phyloP scores from a whole-genome alignment of 2,888 invertebrate species.

The Xylota segnis region DNA sequence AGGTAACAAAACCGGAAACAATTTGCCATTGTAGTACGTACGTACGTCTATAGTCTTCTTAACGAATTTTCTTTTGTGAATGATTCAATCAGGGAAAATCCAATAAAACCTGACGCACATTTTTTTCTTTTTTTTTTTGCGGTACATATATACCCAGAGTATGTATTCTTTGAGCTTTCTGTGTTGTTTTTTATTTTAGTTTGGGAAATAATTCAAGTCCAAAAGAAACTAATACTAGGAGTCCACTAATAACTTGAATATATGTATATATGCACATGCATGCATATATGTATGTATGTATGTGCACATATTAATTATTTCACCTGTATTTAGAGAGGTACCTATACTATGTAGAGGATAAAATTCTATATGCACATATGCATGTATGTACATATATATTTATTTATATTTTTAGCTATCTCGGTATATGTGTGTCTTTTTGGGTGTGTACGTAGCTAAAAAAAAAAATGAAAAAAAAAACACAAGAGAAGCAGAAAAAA shows the following conservation, averaged over 20 bases:
- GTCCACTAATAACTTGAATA: conserved; percentile 4
- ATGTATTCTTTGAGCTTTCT: background rate
- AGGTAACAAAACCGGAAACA: conserved; percentile 57
- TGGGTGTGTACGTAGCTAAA: conserved; percentile 47
- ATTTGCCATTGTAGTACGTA: conserved; percentile 19
- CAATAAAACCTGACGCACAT: background rate
- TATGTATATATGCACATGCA: background rate
- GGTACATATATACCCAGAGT: background rate
- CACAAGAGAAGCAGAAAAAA: conserved; percentile 9
- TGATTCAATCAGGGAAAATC: conserved; percentile 26
- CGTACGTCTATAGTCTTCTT: background rate
- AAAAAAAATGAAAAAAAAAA: conserved; percentile 9
- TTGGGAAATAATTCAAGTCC: background rate
- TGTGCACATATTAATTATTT: background rate
- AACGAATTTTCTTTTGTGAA: background rate
- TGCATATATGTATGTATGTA: background rate
- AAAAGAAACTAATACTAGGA: background rate
- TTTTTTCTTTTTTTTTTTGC: conserved; percentile 7
- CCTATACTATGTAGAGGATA: conserved; percentile 10
- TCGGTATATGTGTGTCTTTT: conserved; percentile 26
- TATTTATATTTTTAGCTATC: conserved; percentile 53
- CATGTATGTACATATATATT: background rate
- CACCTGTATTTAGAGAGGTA: conserved; percentile 7
- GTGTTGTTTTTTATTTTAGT: background rate
- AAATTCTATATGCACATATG: conserved; percentile 5